Base-by-base conservation (phyloP, 2,888 invertebrate species). In the Halocaridina rubra region DNA sequence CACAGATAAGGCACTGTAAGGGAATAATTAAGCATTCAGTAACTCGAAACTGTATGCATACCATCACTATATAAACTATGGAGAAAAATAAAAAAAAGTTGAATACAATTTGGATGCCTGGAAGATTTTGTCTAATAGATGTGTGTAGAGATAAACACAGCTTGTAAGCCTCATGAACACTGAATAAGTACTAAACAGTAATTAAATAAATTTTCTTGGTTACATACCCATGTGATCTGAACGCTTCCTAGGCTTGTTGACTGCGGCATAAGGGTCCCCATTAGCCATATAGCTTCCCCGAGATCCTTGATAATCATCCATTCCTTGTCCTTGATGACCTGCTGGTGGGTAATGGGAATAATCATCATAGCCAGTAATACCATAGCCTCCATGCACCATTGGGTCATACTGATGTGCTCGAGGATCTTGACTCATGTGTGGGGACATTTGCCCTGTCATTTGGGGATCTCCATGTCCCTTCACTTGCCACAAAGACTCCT, bases 401-500 rank as follows among this genome's bases (percentile, higher is more conserved):
- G 89, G 89, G 88, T 86, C 89, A 88, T 86, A 88, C 88, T 89
- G 75, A 88, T 89, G 86, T 88, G 59, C 67, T 24, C 81, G 57
- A 13, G 76, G 71, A 30, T 77, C 74, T 30, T 76, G 76, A 16
- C 30, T n/a, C 76, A 76, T 76, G 10, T 78, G 78, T 81, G 77
- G 76, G 5, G 59, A 46, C 76, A 76, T 76, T 19, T 78, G 78
- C 81, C 72, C 80, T 78, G 64, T 82, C 88, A 33, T 80, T 33
- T 57, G 81, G 27, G 39, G 87, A 80, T 61, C 88, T 77, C 69
- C 84, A 19, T 88, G 89, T 30, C 95, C 92, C 85, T 97, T 97
- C 93, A 97, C 95, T 92, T 97, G 97, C 97, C 97, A 97, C 90
- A 97, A 92, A 57, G 97, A 97, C 91, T 97, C 97, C 91, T 97